Evolutionary conservation across 2,888 invertebrate species (phyloP).

Genomic region (Stenchaetothrips biformis): DNA sequence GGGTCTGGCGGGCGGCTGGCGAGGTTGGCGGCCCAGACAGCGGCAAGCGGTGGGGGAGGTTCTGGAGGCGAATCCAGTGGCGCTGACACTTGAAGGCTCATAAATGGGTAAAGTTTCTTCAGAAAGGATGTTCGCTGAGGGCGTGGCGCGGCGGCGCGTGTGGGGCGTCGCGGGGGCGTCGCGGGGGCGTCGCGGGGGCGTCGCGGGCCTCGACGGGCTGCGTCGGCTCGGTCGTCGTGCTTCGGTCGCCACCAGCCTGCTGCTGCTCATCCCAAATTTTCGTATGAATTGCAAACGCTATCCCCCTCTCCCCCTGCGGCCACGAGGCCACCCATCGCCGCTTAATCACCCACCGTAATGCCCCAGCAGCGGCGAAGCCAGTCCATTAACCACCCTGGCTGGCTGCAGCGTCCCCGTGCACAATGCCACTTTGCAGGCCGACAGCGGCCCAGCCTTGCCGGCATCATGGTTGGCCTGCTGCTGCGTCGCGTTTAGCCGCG

Average conservation of each 20-base stretch:
- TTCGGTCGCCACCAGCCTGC: background rate
- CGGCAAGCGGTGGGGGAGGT: background rate
- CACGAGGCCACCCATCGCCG: background rate
- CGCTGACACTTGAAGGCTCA: constrained; percentile 22
- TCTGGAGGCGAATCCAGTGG: constrained; percentile 4
- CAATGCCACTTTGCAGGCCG: background rate
- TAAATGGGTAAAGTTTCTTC: constrained; percentile 25
- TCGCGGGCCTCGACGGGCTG: background rate
- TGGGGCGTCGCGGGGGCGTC: background rate
- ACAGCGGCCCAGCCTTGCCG: too few relatives aligned
- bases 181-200: too few relatives aligned
- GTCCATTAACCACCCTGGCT: too few relatives aligned
- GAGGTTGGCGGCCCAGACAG: background rate
- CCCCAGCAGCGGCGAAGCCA: background rate
- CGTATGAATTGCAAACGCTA: constrained; percentile 15
- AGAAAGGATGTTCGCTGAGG: constrained; percentile 20
- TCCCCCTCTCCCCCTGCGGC: too few relatives aligned
- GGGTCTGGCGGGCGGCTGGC: background rate
- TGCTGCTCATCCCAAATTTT: constrained; percentile 8
- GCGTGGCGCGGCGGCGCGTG: constrained; percentile 5
- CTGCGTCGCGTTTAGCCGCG: too few relatives aligned
- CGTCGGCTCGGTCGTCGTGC: too few relatives aligned
- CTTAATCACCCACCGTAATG: constrained; percentile 14
- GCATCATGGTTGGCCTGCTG: too few relatives aligned
- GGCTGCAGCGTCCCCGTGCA: background rate